A percentile compares a stretch with the other conserved stretches of the same genome.
Evolutionary conservation across 2,888 invertebrate species (phyloP).

Genomic region (Apeira syringaria): DNA sequence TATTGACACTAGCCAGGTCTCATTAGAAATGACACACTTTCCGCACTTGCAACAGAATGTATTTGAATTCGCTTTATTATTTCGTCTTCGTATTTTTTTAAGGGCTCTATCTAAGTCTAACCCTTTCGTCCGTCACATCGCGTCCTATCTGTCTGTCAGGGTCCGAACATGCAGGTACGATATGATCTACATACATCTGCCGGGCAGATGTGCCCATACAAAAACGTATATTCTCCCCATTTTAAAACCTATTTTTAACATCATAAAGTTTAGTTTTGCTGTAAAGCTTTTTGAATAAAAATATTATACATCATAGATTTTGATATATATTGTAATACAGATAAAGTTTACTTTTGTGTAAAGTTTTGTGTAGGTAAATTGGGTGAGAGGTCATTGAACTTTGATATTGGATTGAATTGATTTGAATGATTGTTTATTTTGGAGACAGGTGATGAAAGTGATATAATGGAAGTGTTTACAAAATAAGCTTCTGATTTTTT

Average conservation of each 20-base stretch:
- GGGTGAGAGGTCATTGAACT: slow-evolving; percentile 36
- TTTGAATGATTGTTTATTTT: slow-evolving; percentile 33
- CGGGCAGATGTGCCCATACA: slow-evolving; percentile 64
- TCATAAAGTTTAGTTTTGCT: slow-evolving; percentile 2
- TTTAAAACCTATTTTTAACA: slow-evolving; percentile 6
- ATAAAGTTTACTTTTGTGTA: slow-evolving; percentile 12
- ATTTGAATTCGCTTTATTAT: no score
- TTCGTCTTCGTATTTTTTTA: no score
- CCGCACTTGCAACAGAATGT: no score
- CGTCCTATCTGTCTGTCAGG: slow-evolving; percentile 56
- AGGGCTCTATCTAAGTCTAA: no score
- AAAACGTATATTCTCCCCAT: slow-evolving; percentile 6
- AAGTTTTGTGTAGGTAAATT: slow-evolving; percentile 13
- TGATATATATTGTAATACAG: neutral
- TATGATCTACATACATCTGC: slow-evolving; percentile 69
- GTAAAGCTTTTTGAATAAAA: neutral
- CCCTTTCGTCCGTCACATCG: slow-evolving; percentile 56
- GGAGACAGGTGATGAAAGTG: slow-evolving; percentile 46
- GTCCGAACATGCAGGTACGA: slow-evolving; percentile 57
- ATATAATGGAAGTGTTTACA: no score
- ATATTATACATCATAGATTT: neutral
- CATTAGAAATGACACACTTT: no score
- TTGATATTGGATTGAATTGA: slow-evolving; percentile 27
- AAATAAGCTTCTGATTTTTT: no score
- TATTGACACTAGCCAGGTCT: no score